Base-by-base conservation (phyloP, 2,797 vertebrate species). In the Xyrichtys novacula region DNA sequence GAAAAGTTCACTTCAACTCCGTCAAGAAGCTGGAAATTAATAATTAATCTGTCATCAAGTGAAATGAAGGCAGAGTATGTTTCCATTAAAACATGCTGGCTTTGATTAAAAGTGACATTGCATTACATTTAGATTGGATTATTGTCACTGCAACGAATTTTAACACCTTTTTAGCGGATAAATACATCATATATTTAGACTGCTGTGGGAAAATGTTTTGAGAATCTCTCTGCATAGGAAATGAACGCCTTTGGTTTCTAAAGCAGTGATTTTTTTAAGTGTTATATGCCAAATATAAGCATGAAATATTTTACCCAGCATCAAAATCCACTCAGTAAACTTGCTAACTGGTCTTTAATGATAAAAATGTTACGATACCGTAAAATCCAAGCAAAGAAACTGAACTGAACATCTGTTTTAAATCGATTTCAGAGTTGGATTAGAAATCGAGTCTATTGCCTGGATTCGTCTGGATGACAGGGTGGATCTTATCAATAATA, bases 21-120 rank as follows among this genome's bases (percentile, higher is more conserved):
- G 77, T 68, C 76, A 77, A 43, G 71, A 55, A 76, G 49, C 50
- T 78, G 63, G 63, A 74, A 81, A 78, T 78, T 58, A 85, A 65
- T 68, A 74, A 78, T 84, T 52, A 76, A 39, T 73, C 72, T 84
- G 82, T 90, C 85, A 76, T 77, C 81, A 46, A 53, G 73, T 84
- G 14, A 61, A 83, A 83, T 71, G 64, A 73, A 76, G 73, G 57
- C 60, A 43, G 43, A 53, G 50, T 28, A 34, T 52, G 28, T 74
- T 83, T 76, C 69, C 69, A 79, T 59, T 65, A 50, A 76, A 60
- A 64, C 62, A n/a, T 2, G 9, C 46, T 64, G 71, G 54, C 25
- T 82, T 65, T 72, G 44, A 82, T 85, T 80, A 50, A 65, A 74
- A 65, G 56, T 63, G 60, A 43, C 57, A 28, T 52, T n/a, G 49